Evolutionary conservation across 2,113 vertebrate species (phyloP), one percentile per base, ranked within the genome.

Genomic region (Ammodramus savannarum): DNA sequence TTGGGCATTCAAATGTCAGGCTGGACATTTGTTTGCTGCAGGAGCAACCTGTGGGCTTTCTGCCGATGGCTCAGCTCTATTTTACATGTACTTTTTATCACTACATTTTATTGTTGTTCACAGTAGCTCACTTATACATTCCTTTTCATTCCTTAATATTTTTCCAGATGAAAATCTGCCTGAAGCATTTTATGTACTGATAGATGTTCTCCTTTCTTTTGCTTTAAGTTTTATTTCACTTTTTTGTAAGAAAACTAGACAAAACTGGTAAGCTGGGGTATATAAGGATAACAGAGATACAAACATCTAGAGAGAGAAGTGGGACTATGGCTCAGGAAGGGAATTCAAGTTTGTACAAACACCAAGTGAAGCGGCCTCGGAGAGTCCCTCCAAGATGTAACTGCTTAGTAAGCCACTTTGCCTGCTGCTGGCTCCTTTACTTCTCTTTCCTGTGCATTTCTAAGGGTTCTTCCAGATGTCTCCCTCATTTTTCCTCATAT

Each of bases 91-190:
- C n/a, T 95, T 95, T 96, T 81, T 96, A 86, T 51, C 65, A 67
- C 48, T 86, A 63, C 11, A 58, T 96, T 96, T 96, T 92, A 96
- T 68, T 96, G 75, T 95, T 92, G 66, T 82, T 97, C 95, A 78
- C 14, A 93, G 95, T 92, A 93, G 16, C 48, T 91, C 85, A 93
- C 87, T 97, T 97, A 97, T 49, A 82, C 67, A 95, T 98, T 98
- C 95, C 54, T 89, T 97, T 98, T 97, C 88, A 97, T 97, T 97
- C 90, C 84, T 95, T 63, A 31, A 94, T 93, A 93, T 93, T 96
- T 98, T 98, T 97, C 90, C 92, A 87, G 76, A 65, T 81, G 87
- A 96, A 97, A 93, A 97, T 96, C 91, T 90, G 94, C 97, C 98
- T 91, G 67, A 78, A 98, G 98, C 96, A 79, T 76, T 98, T 96